A percentile compares a stretch with the other conserved stretches of the same genome.
Conservation (phyloP, 2,888 invertebrate genomes). For the Tenthredo livida region DNA sequence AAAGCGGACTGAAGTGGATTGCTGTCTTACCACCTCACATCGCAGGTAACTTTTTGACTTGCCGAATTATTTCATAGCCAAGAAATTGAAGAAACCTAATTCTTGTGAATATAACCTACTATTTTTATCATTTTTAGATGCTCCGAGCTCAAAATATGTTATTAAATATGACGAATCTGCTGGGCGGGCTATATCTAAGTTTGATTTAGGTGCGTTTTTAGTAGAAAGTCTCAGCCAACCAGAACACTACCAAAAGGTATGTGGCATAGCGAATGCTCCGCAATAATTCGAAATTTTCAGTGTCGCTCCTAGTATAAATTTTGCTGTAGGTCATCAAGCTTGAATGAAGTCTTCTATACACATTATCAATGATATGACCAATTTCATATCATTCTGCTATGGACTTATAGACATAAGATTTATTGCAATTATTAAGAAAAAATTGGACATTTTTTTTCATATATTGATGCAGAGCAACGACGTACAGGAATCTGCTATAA, state of each 20-base stretch:
- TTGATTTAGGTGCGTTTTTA: slow-evolving; percentile 88
- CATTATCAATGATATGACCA: background rate
- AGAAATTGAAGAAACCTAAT: slow-evolving; percentile 19
- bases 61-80: background rate
- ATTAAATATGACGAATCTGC: slow-evolving; percentile 84
- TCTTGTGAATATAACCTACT: background rate
- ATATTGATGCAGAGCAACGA: background rate
- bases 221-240: slow-evolving; percentile 85
- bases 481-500: background rate
- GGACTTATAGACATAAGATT: background rate
- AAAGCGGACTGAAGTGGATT: slow-evolving; percentile 85
- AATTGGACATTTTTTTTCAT: background rate
- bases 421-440: background rate
- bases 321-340: slow-evolving; percentile 2
- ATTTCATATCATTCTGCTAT: background rate
- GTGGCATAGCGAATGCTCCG: slow-evolving; percentile 81
- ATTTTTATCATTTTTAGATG: slow-evolving; percentile 79
- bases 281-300: slow-evolving; percentile 48
- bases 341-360: background rate
- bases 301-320: background rate
- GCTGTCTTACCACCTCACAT: slow-evolving; percentile 92
- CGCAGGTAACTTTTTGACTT: slow-evolving; percentile 79
- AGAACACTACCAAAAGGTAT: slow-evolving; percentile 85
- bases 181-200: slow-evolving; percentile 86
- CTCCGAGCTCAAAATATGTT: slow-evolving; percentile 82